Base-by-base conservation (phyloP, 2,797 vertebrate genomes). In the Catharus ustulatus region DNA sequence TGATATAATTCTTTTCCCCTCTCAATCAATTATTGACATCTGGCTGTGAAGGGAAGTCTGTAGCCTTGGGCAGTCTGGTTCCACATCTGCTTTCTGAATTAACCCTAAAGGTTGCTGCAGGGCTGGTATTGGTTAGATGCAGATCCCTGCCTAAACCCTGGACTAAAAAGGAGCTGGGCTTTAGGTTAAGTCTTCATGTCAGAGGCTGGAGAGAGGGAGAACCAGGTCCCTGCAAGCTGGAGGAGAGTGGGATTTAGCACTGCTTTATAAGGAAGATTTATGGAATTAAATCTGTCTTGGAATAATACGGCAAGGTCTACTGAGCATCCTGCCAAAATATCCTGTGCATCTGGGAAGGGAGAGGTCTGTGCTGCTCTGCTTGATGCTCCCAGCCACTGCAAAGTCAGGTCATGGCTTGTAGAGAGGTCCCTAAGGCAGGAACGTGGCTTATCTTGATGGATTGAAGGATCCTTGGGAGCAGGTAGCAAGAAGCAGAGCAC, bases 1-100 rank as follows among this genome's bases (percentile, higher is more conserved):
- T 12, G 36, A 43, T 40, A 24, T 7, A 6, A 8, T 29, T 29
- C 9, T 16, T 27, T 0, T 0, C 6, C 8, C 24, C 19, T 15
- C 13, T 7, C 6, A 0, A 59, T 89, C 77, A 72, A 14, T 93
- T 66, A 82, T 93, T 87, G 93, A 26, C 87, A 29, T 68, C n/a
- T 81, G 66, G 24, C 45, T 86, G 8, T 72, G 58, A 64, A 85
- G 73, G 57, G 51, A 73, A 55, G 57, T 29, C 58, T 3, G 0
- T 69, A 80, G 89, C 84, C 68, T 57, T 64, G 67, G 89, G 84
- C 85, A 49, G n/a, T 59, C 34, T 92, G 61, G 42, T 83, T 89
- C 66, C 91, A 81, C 83, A 59, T 57, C 75, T 95, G 93, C n/a
- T 94, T 91, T 82, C 45, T 69, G 74, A 93, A 79, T 93, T 78